Evolutionary conservation across 2,113 vertebrate genomes (phyloP), one percentile per base, ranked within the genome.

Genomic region (human (Homo sapiens)): DNA sequence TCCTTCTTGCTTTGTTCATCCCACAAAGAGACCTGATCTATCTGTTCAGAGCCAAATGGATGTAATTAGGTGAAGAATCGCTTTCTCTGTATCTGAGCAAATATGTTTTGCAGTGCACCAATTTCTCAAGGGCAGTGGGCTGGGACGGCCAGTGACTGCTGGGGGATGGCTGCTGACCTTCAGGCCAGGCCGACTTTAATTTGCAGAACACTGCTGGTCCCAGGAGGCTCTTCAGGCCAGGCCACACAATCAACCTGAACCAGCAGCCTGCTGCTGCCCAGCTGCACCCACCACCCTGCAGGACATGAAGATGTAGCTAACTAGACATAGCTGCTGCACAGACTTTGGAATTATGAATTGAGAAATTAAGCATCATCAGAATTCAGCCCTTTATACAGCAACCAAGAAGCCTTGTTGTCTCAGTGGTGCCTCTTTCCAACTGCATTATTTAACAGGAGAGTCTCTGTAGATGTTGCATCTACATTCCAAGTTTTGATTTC

Each of bases 141-240:
- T 96, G 45, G 89, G 97, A 97, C 0, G 3, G 96, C 79, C 88
- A 96, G 91, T 92, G 91, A 79, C 97, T 98, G 97, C 95, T 95
- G 95, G 96, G 96, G 96, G 98, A 94, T 94, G 80, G 90, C 93
- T 92, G 40, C 89, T 98, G 97, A 97, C 97, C 98, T 99, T 98
- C 97, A 98, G 98, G 98, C 98, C 98, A 98, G 97, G 98, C 97
- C 93, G 97, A 97, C 96, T 97, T 97, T 98, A 93, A 96, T 98
- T 98, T 98, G 98, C 98, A 97, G 97, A 98, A 98, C 83, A 75
- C 94, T 91, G 97, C 73, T 85, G 59, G 94, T 99, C 98, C 98
- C 98, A 93, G 94, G 98, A 89, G 95, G 84, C 95, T 96, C 86
- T 98, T 97, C 97, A 93, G 98, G 97, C 98, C 96, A 96, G 97